Evolutionary conservation across 2,113 vertebrate genomes (phyloP).

Genomic region (Piaya cayana): DNA sequence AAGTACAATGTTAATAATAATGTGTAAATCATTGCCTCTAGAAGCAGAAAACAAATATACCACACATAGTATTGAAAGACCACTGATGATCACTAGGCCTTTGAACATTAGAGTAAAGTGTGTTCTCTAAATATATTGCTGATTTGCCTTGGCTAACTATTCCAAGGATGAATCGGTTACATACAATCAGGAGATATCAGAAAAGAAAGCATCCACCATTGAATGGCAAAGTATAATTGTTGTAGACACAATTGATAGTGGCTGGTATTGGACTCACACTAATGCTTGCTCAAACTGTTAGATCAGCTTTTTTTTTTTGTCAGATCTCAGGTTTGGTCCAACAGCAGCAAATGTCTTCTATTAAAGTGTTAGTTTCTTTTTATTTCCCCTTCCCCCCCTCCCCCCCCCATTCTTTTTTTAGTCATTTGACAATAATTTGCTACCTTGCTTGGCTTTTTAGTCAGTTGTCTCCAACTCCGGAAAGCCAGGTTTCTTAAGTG

Average conservation of each 20-base stretch:
- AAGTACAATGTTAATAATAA: background rate
- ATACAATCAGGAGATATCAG: background rate
- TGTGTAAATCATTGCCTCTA: background rate
- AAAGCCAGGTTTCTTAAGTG: slow-evolving; percentile 67
- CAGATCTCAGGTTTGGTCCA: background rate
- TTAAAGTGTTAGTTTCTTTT: background rate
- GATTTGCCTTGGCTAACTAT: background rate
- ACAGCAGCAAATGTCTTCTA: background rate
- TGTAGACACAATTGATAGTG: background rate
- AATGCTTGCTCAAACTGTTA: background rate
- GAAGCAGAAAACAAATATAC: background rate
- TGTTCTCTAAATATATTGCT: background rate
- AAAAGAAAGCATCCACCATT: background rate
- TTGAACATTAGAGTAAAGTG: background rate
- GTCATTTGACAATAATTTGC: slow-evolving; percentile 56
- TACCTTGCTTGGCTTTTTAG: slow-evolving; percentile 52
- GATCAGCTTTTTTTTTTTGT: background rate
- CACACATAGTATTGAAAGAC: background rate
- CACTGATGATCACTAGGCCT: background rate
- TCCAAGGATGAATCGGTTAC: background rate
- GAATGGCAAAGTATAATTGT: slow-evolving; percentile 1
- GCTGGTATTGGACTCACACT: background rate
- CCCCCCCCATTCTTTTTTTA: slow-evolving; percentile 13
- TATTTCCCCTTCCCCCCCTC: fast-evolving
- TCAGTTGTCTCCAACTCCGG: slow-evolving; percentile 47